Conservation (phyloP, 2,888 invertebrate genomes). For the Agonopterix subpropinquella region DNA sequence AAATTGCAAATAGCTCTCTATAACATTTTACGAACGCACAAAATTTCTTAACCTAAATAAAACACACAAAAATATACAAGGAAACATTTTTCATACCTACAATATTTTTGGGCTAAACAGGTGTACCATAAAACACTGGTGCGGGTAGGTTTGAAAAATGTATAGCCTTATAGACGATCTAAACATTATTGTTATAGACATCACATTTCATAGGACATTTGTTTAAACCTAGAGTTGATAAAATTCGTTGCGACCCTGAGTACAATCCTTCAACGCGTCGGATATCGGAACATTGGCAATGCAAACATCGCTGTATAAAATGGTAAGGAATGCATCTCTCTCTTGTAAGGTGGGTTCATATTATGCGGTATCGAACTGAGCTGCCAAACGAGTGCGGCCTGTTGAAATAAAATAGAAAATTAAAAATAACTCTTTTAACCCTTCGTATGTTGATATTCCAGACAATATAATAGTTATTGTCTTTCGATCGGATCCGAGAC, state of each 20-base stretch:
- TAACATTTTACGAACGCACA: conserved; percentile 68
- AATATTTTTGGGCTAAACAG: conserved; percentile 11
- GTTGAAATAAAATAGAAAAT: conserved; percentile 2
- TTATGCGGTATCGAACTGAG: conserved; percentile 61
- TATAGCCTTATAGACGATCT: conserved; percentile 30
- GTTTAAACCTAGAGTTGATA: conserved; percentile 51
- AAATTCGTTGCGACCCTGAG: conserved; percentile 69
- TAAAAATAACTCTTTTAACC: no score
- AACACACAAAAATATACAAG: conserved; percentile 65
- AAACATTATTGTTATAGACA: conserved; percentile 73
- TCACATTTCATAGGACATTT: conserved; percentile 71
- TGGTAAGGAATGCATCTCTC: conserved; percentile 52
- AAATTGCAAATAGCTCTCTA: conserved; percentile 18
- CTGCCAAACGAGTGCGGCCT: conserved; percentile 68
- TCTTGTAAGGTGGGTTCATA: conserved; percentile 33
- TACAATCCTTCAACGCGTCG: conserved; percentile 34
- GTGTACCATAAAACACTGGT: not conserved
- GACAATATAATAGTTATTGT: no score
- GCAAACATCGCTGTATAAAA: conserved; percentile 13
- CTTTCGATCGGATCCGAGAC: no score
- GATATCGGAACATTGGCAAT: conserved; percentile 34
- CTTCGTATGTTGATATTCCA: no score
- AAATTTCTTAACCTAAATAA: conserved; percentile 58
- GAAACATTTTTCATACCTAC: conserved; percentile 16
- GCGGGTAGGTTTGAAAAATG: not conserved